These are phyloP conservation scores for Orius laevigatus DNA, from an alignment of 1,140 invertebrate genomes.

Conservation along the genomic window DNA sequence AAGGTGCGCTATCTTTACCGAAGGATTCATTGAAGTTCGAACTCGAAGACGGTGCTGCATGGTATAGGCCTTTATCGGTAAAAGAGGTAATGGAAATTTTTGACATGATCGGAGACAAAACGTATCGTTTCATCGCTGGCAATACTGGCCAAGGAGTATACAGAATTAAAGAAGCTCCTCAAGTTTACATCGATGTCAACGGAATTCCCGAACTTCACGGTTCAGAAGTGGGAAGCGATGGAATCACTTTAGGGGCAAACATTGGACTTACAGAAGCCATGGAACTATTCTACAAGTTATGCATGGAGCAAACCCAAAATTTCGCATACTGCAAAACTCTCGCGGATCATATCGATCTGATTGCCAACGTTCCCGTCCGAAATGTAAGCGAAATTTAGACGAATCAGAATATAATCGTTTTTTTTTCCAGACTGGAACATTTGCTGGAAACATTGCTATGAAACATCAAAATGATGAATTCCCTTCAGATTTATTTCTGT, in stretches of 20 bases:
- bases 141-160: constrained; percentile 57
- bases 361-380: constrained; percentile 52
- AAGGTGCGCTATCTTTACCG: background rate
- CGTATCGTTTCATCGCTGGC: constrained; percentile 43
- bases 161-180: constrained; percentile 29
- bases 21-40: constrained; percentile 3
- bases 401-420: background rate
- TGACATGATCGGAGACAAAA: constrained; percentile 28
- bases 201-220: constrained; percentile 43
- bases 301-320: constrained; percentile 27
- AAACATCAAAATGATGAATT: constrained; percentile 54
- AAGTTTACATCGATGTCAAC: constrained; percentile 55
- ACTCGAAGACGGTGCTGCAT: constrained; percentile 8
- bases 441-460: constrained; percentile 64
- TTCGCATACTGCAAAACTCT: constrained; percentile 29
- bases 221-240: constrained; percentile 29
- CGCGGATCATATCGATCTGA: constrained; percentile 46
- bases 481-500: constrained; percentile 58
- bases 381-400: constrained; percentile 41
- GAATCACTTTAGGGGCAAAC: constrained; percentile 43
- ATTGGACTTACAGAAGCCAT: constrained; percentile 45
- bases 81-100: constrained; percentile 39
- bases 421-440: constrained; percentile 42
- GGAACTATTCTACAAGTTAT: constrained; percentile 36
- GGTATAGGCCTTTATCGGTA: constrained; percentile 13